A percentile compares a stretch with the other conserved stretches of the same genome.
Conservation (phyloP, 2,888 invertebrate genomes). For the Macropis europaea region DNA sequence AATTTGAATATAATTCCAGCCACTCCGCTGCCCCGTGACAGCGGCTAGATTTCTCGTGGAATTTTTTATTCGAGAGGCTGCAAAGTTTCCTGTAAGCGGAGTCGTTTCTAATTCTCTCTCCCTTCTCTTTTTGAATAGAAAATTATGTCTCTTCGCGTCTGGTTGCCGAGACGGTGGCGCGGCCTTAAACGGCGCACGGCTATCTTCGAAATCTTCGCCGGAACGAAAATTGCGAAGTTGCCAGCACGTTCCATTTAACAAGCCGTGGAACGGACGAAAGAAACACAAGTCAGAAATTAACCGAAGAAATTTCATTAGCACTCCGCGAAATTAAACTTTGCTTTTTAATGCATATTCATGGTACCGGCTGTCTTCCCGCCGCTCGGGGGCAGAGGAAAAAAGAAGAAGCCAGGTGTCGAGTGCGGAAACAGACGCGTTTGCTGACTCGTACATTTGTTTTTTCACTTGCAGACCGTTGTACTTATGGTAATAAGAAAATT, state of each 20-base stretch:
- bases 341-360: conserved; percentile 53
- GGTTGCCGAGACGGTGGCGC: too few relatives aligned
- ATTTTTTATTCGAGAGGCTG: too few relatives aligned
- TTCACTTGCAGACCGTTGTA: background rate
- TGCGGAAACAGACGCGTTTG: background rate
- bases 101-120: too few relatives aligned
- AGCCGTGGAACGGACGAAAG: conserved; percentile 10
- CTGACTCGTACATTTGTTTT: background rate
- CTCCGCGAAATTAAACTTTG: conserved; percentile 43
- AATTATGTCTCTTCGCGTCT: too few relatives aligned
- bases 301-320: conserved; percentile 37
- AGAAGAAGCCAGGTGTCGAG: background rate
- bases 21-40: too few relatives aligned
- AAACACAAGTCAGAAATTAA: conserved; percentile 42
- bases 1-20: too few relatives aligned
- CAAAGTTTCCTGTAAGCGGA: too few relatives aligned
- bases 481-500: too few relatives aligned
- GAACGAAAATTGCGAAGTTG: background rate
- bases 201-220: too few relatives aligned
- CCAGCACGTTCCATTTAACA: conserved; percentile 12
- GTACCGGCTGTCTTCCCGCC: background rate
- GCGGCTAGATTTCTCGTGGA: too few relatives aligned
- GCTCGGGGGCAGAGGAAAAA: background rate
- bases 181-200: too few relatives aligned
- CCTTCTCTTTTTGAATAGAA: too few relatives aligned